Conservation (phyloP, 2,888 invertebrate species). For the Agrochola lychnidis region DNA sequence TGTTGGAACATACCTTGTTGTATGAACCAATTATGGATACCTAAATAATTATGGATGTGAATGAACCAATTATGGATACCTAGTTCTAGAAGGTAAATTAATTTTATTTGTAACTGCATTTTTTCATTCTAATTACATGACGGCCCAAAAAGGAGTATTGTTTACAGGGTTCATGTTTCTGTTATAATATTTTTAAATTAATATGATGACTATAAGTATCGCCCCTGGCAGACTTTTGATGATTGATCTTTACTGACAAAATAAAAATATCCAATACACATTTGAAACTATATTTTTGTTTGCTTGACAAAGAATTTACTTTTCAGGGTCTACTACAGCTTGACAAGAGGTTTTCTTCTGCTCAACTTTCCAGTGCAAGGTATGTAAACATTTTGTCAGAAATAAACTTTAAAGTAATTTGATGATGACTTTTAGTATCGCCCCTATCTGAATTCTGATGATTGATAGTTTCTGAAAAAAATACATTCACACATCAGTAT, state of each 20-base stretch:
- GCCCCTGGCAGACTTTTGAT: constrained; percentile 17
- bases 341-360: background rate
- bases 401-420: background rate
- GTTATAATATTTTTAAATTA: background rate
- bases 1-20: background rate
- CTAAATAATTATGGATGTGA: background rate
- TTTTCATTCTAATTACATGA: background rate
- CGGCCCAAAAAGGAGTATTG: too few species aligned
- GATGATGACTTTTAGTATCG: constrained; percentile 72
- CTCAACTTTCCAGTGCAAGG: background rate
- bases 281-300: background rate
- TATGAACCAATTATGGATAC: background rate
- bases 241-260: constrained; percentile 3
- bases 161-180: too few species aligned
- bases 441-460: constrained; percentile 78
- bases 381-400: background rate
- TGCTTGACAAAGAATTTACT: background rate
- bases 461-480: constrained; percentile 73
- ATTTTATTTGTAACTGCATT: background rate
- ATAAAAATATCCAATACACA: background rate
- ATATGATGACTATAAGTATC: constrained; percentile 7
- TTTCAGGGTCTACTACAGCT: background rate
- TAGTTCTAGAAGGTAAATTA: constrained; percentile 2
- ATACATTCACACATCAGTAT: background rate
- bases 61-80: background rate